Percentiles rank a stretch among this genome's conserved stretches.
phyloP scores from a whole-genome alignment of 2,888 invertebrate genomes.

The Rhingia rostrata region DNA sequence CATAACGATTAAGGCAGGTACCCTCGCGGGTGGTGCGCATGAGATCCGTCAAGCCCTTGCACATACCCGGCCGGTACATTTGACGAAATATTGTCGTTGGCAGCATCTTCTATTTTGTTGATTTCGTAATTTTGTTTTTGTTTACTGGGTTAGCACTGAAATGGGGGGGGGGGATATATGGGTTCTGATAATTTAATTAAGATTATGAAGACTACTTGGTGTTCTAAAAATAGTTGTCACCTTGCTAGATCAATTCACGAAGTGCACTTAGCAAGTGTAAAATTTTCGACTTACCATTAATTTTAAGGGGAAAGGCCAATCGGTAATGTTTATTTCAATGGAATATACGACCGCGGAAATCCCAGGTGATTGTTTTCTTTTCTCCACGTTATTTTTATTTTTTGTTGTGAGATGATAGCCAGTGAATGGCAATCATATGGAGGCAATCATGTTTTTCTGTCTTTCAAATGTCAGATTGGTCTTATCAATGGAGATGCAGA shows the following conservation, averaged over 20 bases:
- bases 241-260: not conserved
- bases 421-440: conserved; percentile 42
- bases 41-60: conserved; percentile 79
- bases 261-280: not conserved
- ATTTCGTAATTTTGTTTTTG: not conserved
- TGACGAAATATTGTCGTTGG: conserved; percentile 81
- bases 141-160: conserved; percentile 30
- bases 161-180: not conserved
- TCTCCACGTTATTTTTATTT: not conserved
- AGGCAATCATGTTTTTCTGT: conserved; percentile 44
- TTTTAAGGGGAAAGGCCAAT: conserved; percentile 21
- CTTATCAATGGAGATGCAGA: conserved; percentile 12
- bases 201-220: not conserved
- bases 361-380: conserved; percentile 1
- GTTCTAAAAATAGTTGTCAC: conserved; percentile 62
- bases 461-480: conserved; percentile 5
- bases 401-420: conserved; percentile 1
- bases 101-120: conserved; percentile 76
- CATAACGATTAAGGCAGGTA: conserved; percentile 81
- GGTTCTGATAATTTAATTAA: conserved; percentile 39
- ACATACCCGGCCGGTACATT: conserved; percentile 78
- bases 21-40: conserved; percentile 77
- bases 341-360: not conserved
- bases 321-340: not conserved
- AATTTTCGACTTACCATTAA: conserved; percentile 36